Base-by-base conservation (phyloP, 2,113 vertebrate species). In the Hystrix brachyura region DNA sequence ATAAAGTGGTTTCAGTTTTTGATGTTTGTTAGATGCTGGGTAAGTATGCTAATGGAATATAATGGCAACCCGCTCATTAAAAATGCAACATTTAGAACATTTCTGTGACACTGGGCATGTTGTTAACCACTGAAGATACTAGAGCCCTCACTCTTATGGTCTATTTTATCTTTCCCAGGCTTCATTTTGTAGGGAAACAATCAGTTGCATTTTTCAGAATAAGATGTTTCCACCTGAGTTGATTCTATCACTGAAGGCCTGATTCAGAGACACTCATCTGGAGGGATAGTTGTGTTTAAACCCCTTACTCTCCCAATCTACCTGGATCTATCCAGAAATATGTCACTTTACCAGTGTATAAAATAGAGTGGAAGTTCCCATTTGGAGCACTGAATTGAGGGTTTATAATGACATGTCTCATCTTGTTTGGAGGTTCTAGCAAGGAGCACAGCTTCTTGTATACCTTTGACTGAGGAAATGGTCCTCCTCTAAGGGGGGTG, bases 181-280 rank as follows among this genome's bases (percentile, higher is more conserved):
- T 89, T 93, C 29, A n/a, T 67, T 72, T 43, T 27, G 84, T 53
- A 46, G 27, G 57, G 59, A 79, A 53, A 80, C 46, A 82, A 32
- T 87, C 60, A 90, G n/a, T 59, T 94, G 14, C 48, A 46, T 48
- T 94, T 96, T 94, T 83, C 43, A 95, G 69, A 83, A 84, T 14
- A 23, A 79, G 27, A 64, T 27, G 10, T 80, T 65, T 92, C 74
- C 4, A 62, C 1, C 8, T 46, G 76, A 84, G 81, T 74, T 78
- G 78, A 51, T 83, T 72, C 62, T 89, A 8, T 79, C 9, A 59
- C 59, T 92, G 87, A 69, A 14, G 11, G 27, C 6, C 21, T 59
- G 79, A 82, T 32, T 57, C 3, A 72, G 51, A 85, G 82, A 72
- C 53, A 5, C 38, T 76, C 32, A 62, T 71, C 8, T 81, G 64